Evolutionary conservation across 2,797 vertebrate genomes (phyloP), one percentile per base, ranked within the genome.

Genomic region (Schizopygopsis pylzovi): DNA sequence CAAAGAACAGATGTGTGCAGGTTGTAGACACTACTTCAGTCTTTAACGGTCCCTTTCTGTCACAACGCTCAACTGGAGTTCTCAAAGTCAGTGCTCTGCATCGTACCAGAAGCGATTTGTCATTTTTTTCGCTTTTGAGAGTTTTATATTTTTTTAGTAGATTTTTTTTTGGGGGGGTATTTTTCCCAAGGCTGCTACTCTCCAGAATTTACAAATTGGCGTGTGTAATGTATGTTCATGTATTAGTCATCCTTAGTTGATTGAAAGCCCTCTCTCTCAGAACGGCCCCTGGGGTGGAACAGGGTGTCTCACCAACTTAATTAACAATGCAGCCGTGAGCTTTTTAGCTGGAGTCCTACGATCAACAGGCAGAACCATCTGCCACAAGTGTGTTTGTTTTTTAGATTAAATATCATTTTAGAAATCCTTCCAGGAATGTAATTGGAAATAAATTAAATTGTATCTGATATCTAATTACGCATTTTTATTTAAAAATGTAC

Each of bases 1-100:
- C 82, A 87, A 88, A 86, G 88, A 93, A 89, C 89, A 92, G 91
- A 90, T 93, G 92, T 91, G 88, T 92, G 89, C 87, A 85, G 83
- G 91, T 91, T 90, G 85, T 86, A 91, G 85, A 87, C 79, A 54
- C 87, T 88, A 90, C 89, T 88, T 85, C 39, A 41, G 13, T 84
- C 65, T 83, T 87, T 41, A 76, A 75, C 47, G 18, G 20, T 76
- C 56, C 12, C 22, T 65, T 86, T 68, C 16, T 65, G 39, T 77
- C 75, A 79, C 39, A 79, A 39, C 56, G 86, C 22, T 28, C 77
- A 82, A 59, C 54, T 39, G 20, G 37, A 84, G 47, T 89, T 77
- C 77, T 88, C 28, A 45, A 22, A 79, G 12, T 39, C 15, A 22
- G 37, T 1, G 15, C 20, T 18, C 25, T 59, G 52, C 63, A 45